Percentiles rank a stretch among this genome's conserved stretches.
phyloP scores from a whole-genome alignment of 64 coral and sea anemone genomes.

The Montipora efflorescens region DNA sequence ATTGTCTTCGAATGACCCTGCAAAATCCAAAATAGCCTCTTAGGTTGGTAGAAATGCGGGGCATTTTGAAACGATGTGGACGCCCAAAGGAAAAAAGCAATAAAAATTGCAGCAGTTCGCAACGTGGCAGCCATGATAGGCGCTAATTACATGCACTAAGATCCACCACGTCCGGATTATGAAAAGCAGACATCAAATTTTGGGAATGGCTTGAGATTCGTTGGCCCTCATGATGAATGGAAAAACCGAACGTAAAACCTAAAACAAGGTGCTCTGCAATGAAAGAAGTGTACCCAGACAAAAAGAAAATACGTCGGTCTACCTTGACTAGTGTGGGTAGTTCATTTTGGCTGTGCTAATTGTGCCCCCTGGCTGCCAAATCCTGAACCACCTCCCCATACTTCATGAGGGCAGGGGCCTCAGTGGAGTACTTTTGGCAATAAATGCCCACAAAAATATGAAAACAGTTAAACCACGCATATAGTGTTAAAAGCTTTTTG shows the following conservation, averaged over 20 bases:
- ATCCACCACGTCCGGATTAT: background rate
- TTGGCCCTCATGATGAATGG: background rate
- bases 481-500: background rate
- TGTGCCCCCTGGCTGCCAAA: background rate
- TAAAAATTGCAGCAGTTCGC: too few species aligned
- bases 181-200: slow-evolving; percentile 30
- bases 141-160: background rate
- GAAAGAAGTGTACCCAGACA: slow-evolving; percentile 13
- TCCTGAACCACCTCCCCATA: background rate
- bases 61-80: too few species aligned
- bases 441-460: background rate
- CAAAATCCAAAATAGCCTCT: too few species aligned
- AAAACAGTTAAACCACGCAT: background rate
- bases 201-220: background rate
- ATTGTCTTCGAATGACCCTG: too few species aligned
- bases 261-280: background rate
- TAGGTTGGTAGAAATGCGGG: too few species aligned
- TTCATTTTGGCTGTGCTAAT: background rate
- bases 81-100: too few species aligned
- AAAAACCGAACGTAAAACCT: slow-evolving; percentile 27
- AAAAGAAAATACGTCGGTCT: slow-evolving; percentile 7
- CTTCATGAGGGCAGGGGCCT: background rate
- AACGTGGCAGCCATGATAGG: too few species aligned
- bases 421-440: background rate
- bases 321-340: slow-evolving; percentile 16